Percentiles rank a stretch among this genome's conserved stretches.
These are phyloP conservation scores for Camelus dromedarius DNA, from an alignment of 2,113 vertebrate genomes.

Conservation along the genomic window DNA sequence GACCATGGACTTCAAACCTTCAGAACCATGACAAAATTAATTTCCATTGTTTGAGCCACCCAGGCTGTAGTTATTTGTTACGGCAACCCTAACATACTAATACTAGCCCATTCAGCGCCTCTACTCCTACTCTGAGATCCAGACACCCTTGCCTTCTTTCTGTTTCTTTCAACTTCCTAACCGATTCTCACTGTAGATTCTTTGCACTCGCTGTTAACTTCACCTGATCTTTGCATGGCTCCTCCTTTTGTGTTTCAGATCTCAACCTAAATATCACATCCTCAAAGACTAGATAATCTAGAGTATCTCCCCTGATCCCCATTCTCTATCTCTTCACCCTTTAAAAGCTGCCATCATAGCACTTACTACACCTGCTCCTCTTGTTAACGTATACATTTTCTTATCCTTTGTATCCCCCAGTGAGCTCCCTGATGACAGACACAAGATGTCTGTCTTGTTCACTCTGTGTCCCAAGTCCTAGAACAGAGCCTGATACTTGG, in stretches of 20 bases:
- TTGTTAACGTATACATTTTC: not conserved
- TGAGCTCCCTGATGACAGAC: not conserved
- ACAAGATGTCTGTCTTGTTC: not conserved
- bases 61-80: not conserved
- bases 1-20: not conserved
- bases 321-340: not conserved
- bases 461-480: not conserved
- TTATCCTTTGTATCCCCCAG: not conserved
- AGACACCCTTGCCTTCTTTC: not conserved
- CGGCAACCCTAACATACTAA: not conserved
- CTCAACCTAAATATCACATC: not conserved
- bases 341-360: not conserved
- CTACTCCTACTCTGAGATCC: not conserved
- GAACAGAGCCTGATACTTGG: not conserved
- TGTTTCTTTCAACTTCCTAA: not conserved
- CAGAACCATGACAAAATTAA: not conserved
- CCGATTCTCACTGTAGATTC: not conserved
- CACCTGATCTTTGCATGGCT: not conserved
- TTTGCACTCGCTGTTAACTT: not conserved
- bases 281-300: not conserved
- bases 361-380: not conserved
- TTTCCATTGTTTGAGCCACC: not conserved
- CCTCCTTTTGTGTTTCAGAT: not conserved
- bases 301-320: not conserved
- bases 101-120: not conserved